Conservation (phyloP, 2,113 vertebrate species). For the Mobula hypostoma region DNA sequence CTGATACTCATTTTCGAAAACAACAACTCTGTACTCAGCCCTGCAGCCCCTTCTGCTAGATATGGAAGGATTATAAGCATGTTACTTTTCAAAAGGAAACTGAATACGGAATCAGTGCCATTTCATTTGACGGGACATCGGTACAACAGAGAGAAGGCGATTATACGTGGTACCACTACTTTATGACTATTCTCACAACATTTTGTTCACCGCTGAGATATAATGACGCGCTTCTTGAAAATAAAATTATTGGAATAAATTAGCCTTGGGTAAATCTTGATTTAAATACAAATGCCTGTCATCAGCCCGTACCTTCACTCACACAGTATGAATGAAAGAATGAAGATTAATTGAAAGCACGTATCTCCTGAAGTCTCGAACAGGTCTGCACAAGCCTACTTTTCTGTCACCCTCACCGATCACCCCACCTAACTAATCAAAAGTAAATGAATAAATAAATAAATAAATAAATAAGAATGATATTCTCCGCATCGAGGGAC, state of each 20-base stretch:
- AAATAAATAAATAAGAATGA: background rate
- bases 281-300: background rate
- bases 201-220: background rate
- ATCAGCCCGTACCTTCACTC: background rate
- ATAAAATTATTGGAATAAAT: background rate
- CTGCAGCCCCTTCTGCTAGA: background rate
- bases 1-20: background rate
- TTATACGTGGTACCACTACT: background rate
- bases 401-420: background rate
- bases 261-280: background rate
- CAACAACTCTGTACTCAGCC: background rate
- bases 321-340: conserved; percentile 22
- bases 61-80: background rate
- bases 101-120: background rate
- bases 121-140: background rate
- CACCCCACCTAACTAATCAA: conserved; percentile 19
- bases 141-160: background rate
- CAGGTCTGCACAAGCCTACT: conserved; percentile 1
- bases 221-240: background rate
- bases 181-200: background rate
- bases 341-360: background rate
- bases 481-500: background rate
- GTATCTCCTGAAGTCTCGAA: background rate
- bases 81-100: background rate
- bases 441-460: background rate